phyloP scores from a whole-genome alignment of 2,888 invertebrate genomes.

The Stenchaetothrips biformis region DNA sequence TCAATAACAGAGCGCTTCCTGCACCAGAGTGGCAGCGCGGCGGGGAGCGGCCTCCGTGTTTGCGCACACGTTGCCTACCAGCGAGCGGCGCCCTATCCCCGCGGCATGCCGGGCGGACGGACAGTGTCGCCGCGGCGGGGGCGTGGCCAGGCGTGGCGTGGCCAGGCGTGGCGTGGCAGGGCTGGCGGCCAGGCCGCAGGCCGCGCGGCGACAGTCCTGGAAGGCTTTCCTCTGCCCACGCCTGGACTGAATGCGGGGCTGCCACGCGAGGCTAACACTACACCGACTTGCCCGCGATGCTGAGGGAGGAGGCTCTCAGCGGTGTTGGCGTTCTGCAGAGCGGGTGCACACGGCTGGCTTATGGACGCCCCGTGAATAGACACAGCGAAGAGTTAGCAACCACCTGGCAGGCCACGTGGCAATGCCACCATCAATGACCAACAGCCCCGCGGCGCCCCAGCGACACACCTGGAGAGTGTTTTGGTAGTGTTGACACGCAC shows the following conservation, averaged over 20 bases:
- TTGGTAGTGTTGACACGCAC: no score
- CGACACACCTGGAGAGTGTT: no score
- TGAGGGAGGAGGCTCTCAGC: no score
- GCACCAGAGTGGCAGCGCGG: neutral
- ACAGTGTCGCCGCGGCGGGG: neutral
- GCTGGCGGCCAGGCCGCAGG: neutral
- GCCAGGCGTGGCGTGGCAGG: neutral
- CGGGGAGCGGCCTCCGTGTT: neutral
- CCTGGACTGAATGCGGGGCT: neutral
- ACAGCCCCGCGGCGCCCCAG: no score
- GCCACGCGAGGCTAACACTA: neutral
- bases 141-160: neutral
- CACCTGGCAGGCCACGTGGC: no score
- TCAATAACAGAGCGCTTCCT: conserved; percentile 21
- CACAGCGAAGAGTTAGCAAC: no score
- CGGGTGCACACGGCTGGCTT: no score
- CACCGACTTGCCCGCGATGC: neutral
- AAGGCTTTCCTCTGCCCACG: no score
- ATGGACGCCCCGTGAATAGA: no score
- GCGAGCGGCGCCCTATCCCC: neutral
- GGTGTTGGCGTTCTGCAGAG: no score
- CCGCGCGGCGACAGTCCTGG: no score
- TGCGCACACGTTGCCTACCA: neutral
- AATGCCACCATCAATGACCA: no score
- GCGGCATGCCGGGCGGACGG: neutral